Conservation (phyloP, 2,113 vertebrate genomes). For the Hassar affinis region DNA sequence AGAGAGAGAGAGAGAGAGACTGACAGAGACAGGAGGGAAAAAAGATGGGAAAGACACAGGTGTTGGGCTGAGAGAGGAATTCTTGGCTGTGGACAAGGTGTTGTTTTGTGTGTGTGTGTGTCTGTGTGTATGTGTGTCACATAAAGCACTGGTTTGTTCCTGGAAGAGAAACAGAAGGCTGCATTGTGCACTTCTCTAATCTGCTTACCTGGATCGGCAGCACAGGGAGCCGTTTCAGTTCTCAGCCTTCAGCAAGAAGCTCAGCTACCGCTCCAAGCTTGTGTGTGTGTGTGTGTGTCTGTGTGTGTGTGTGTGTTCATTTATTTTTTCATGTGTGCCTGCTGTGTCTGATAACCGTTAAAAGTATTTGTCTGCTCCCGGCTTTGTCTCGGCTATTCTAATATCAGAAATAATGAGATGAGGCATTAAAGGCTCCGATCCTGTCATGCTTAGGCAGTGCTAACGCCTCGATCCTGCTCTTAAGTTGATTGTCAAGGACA, state of each 20-base stretch:
- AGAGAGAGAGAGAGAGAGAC: constrained; percentile 54
- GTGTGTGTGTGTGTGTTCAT: too few species aligned
- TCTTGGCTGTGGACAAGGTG: constrained; percentile 56
- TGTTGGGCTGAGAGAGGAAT: constrained; percentile 52
- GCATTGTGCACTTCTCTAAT: constrained; percentile 78
- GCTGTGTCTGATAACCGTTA: constrained; percentile 51
- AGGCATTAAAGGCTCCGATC: constrained; percentile 10
- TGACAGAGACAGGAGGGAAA: constrained; percentile 51
- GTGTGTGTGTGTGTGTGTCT: constrained; percentile 33
- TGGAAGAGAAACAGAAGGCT: constrained; percentile 75
- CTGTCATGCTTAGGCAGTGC: not conserved
- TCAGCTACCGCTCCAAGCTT: constrained; percentile 50
- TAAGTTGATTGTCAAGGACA: constrained; percentile 38
- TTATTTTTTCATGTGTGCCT: constrained; percentile 38
- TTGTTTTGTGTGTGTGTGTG: constrained; percentile 42
- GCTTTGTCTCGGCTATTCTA: constrained; percentile 23
- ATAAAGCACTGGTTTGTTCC: constrained; percentile 71
- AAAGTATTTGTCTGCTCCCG: constrained; percentile 37
- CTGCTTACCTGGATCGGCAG: constrained; percentile 79
- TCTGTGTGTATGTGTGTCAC: constrained; percentile 43
- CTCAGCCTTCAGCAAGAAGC: constrained; percentile 70
- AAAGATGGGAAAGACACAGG: constrained; percentile 41
- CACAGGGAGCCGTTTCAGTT: constrained; percentile 67
- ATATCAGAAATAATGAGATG: constrained; percentile 21
- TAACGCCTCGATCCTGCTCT: constrained; percentile 13